Conservation (phyloP, 2,888 invertebrate genomes). For the Ernsta delagoae region DNA sequence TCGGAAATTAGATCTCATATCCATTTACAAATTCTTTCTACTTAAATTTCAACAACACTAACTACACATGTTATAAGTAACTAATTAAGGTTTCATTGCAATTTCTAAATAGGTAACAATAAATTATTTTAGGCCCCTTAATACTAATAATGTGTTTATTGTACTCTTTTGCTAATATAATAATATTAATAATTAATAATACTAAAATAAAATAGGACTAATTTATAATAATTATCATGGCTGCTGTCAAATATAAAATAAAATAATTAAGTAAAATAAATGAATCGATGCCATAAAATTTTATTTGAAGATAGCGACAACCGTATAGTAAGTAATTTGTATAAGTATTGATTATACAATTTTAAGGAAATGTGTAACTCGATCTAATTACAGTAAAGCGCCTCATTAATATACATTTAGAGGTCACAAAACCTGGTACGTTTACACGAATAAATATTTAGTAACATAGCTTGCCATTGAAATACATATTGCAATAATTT, state of each 20-base stretch:
- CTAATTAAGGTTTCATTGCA: slow-evolving; percentile 1
- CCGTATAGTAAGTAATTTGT: background rate
- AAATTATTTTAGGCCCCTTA: slow-evolving; percentile 64
- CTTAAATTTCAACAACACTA: slow-evolving; percentile 9
- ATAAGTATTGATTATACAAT: background rate
- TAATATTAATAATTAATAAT: slow-evolving; percentile 49
- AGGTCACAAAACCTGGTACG: background rate
- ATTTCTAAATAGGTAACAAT: slow-evolving; percentile 46
- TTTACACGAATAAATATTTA: background rate
- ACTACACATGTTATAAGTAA: background rate
- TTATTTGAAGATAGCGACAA: background rate
- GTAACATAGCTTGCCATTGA: background rate
- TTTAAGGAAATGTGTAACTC: too few relatives aligned
- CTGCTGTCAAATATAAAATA: slow-evolving; percentile 18
- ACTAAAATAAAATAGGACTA: slow-evolving; percentile 46
- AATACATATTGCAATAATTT: background rate
- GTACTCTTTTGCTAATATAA: slow-evolving; percentile 68
- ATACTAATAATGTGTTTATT: slow-evolving; percentile 68
- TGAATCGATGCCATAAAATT: background rate
- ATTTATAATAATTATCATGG: slow-evolving; percentile 16
- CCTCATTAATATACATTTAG: too few relatives aligned
- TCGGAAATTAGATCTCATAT: slow-evolving; percentile 8
- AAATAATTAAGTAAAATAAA: background rate
- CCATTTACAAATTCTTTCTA: slow-evolving; percentile 7
- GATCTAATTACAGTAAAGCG: too few relatives aligned